A percentile compares a stretch with the other conserved stretches of the same genome.
phyloP scores from a whole-genome alignment of 2,888 invertebrate genomes.

The Gryllus longicercus region DNA sequence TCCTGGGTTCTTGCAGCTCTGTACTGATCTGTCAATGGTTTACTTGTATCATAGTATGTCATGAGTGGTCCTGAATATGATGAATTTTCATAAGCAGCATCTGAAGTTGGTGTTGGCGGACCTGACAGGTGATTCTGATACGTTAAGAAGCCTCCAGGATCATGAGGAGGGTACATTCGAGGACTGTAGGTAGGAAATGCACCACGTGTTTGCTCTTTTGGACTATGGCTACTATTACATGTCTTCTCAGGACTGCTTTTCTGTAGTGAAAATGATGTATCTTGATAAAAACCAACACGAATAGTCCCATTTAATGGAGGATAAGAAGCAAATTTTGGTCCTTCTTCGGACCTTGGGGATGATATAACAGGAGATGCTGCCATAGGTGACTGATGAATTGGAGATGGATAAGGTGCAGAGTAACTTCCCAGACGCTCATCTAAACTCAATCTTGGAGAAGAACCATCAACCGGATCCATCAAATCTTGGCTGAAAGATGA shows the following conservation, averaged over 20 bases:
- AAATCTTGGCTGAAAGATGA: constrained; percentile 68
- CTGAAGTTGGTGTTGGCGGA: constrained; percentile 19
- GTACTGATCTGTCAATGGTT: constrained; percentile 54
- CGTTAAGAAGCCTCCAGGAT: constrained; percentile 31
- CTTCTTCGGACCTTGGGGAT: constrained; percentile 69
- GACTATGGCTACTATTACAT: constrained; percentile 31
- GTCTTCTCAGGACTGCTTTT: constrained; percentile 42
- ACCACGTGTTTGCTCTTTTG: constrained; percentile 31
- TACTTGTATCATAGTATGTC: constrained; percentile 59
- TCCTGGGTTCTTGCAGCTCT: constrained; percentile 38
- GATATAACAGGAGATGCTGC: constrained; percentile 51
- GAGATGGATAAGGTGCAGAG: constrained; percentile 68
- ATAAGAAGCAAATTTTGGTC: constrained; percentile 62
- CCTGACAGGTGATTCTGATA: constrained; percentile 29
- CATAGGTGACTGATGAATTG: constrained; percentile 66
- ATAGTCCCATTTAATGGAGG: constrained; percentile 77
- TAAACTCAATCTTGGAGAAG: constrained; percentile 45
- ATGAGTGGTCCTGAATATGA: constrained; percentile 32
- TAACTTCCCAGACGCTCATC: constrained; percentile 59
- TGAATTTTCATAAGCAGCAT: constrained; percentile 20
- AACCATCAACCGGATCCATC: constrained; percentile 41
- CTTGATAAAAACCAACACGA: constrained; percentile 85
- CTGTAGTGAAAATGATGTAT: constrained; percentile 51
- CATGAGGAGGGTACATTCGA: constrained; percentile 32
- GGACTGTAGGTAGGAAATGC: constrained; percentile 33